phyloP scores from a whole-genome alignment of 2,888 invertebrate genomes.

The Drosophila melanosoma region DNA sequence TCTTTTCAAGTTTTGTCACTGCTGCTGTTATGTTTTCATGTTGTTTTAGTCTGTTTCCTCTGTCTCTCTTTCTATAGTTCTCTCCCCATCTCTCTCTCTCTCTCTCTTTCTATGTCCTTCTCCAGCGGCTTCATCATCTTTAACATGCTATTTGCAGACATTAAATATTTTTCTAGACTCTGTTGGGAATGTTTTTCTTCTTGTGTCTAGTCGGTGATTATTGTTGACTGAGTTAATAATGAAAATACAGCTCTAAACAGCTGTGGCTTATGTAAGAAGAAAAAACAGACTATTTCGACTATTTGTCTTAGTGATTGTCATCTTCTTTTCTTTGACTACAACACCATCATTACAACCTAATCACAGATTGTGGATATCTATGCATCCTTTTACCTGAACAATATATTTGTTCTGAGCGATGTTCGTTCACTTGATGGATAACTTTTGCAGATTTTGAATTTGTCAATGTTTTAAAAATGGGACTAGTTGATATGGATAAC shows the following conservation, averaged over 20 bases:
- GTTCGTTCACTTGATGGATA: background rate
- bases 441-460: too few relatives aligned
- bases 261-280: slow-evolving; percentile 50
- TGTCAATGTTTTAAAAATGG: background rate
- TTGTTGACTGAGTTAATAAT: slow-evolving; percentile 77
- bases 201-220: slow-evolving; percentile 71
- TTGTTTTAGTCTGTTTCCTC: slow-evolving; percentile 37
- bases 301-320: slow-evolving; percentile 17
- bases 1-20: slow-evolving; percentile 72
- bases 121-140: slow-evolving; percentile 22
- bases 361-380: background rate
- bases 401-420: background rate
- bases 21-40: slow-evolving; percentile 70
- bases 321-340: background rate
- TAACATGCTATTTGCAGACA: slow-evolving; percentile 72
- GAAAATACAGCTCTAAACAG: slow-evolving; percentile 71
- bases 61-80: slow-evolving; percentile 3
- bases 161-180: slow-evolving; percentile 76
- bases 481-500: background rate
- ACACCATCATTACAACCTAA: background rate
- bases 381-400: background rate
- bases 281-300: slow-evolving; percentile 8
- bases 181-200: slow-evolving; percentile 65
- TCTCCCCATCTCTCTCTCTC: slow-evolving; percentile 1
- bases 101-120: background rate